phyloP scores from a whole-genome alignment of 2,888 invertebrate genomes.

The Pogonocherus hispidulus region DNA sequence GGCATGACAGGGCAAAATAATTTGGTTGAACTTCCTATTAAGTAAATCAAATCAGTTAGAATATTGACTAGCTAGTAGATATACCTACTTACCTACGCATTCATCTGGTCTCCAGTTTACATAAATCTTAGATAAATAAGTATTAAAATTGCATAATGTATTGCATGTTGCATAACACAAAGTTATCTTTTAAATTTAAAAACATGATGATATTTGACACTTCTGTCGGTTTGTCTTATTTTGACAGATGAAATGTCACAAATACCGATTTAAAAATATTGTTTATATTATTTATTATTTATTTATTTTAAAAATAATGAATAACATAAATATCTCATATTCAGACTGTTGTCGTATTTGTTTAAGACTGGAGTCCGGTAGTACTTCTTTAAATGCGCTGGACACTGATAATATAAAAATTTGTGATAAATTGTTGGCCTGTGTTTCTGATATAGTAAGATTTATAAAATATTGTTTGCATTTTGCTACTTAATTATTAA shows the following conservation, averaged over 20 bases:
- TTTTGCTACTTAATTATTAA: not conserved
- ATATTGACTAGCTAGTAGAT: too few relatives aligned
- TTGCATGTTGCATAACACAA: constrained; percentile 13
- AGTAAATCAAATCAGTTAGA: too few relatives aligned
- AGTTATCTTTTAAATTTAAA: not conserved
- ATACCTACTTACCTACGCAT: too few relatives aligned
- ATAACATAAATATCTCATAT: constrained; percentile 36
- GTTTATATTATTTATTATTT: constrained; percentile 1
- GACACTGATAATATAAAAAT: constrained; percentile 65
- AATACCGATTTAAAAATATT: too few relatives aligned
- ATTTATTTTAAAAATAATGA: not conserved
- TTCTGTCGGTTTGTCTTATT: not conserved
- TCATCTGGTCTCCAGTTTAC: too few relatives aligned
- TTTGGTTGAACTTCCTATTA: too few relatives aligned
- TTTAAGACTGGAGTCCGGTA: constrained; percentile 61
- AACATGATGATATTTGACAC: constrained; percentile 12
- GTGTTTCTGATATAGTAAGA: constrained; percentile 65
- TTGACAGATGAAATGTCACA: not conserved
- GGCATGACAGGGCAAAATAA: too few relatives aligned
- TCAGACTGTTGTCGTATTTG: constrained; percentile 64
- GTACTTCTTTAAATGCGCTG: constrained; percentile 60
- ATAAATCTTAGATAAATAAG: too few relatives aligned
- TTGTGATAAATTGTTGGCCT: constrained; percentile 62
- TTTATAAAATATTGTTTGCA: not conserved
- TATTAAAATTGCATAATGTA: not conserved